Evolutionary conservation across 2,797 vertebrate genomes (phyloP).

Genomic region (Oreortyx pictus): DNA sequence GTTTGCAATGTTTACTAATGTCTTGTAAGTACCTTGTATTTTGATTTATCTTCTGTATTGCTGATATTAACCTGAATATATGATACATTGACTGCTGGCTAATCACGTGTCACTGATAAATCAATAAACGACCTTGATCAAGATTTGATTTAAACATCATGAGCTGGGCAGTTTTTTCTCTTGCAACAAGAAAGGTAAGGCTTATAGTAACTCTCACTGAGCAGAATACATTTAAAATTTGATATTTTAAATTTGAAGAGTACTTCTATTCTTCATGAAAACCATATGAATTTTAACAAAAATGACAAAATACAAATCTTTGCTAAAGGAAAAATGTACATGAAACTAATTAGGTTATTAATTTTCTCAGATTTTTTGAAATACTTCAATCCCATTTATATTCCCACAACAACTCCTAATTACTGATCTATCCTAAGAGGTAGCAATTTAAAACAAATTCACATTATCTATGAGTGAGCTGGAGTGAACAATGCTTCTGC

Average conservation of each 20-base stretch:
- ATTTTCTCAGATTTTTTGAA: neutral
- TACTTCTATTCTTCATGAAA: neutral
- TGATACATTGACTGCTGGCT: neutral
- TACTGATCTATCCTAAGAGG: neutral
- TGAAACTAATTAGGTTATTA: neutral
- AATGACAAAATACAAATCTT: neutral
- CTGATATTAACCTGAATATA: neutral
- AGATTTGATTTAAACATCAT: neutral
- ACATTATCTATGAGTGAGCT: neutral
- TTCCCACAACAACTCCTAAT: neutral
- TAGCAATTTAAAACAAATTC: neutral
- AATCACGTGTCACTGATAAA: slow-evolving; percentile 9
- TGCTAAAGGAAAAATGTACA: neutral
- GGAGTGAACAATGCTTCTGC: neutral
- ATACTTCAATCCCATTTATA: neutral
- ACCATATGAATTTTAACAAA: neutral
- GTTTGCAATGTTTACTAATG: neutral
- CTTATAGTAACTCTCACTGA: neutral
- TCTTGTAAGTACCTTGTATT: neutral
- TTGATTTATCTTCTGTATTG: neutral
- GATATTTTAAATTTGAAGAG: neutral
- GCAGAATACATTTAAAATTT: neutral
- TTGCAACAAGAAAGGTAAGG: neutral
- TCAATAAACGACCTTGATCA: neutral
- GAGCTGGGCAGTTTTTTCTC: neutral